Conservation (phyloP, 2,888 invertebrate genomes). For the Schizotus pectinicornis region DNA sequence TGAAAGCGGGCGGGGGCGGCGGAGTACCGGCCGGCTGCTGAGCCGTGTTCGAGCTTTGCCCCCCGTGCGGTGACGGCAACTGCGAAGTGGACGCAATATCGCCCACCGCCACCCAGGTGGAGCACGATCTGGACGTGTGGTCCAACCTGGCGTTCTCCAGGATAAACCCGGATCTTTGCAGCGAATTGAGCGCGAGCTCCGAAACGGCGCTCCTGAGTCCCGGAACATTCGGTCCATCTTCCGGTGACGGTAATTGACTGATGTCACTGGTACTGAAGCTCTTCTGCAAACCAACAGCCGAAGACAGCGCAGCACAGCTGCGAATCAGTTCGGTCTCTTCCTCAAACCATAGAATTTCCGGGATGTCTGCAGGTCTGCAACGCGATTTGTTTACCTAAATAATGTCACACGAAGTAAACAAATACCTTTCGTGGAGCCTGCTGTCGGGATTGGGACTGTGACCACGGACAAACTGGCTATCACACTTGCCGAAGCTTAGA, state of each 20-base stretch:
- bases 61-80: slow-evolving; percentile 82
- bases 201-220: slow-evolving; percentile 61
- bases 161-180: slow-evolving; percentile 63
- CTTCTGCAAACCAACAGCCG: slow-evolving; percentile 80
- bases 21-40: slow-evolving; percentile 44
- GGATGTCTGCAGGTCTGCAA: slow-evolving; percentile 65
- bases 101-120: slow-evolving; percentile 88
- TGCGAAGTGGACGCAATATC: slow-evolving; percentile 78
- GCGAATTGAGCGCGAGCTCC: slow-evolving; percentile 65
- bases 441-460: slow-evolving; percentile 77
- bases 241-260: slow-evolving; percentile 64
- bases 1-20: slow-evolving; percentile 64
- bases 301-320: slow-evolving; percentile 80
- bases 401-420: slow-evolving; percentile 10
- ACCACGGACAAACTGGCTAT: slow-evolving; percentile 62
- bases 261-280: slow-evolving; percentile 86
- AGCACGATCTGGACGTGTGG: slow-evolving; percentile 71
- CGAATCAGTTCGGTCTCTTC: slow-evolving; percentile 80
- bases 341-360: slow-evolving; percentile 72
- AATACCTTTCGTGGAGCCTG: slow-evolving; percentile 46
- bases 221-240: slow-evolving; percentile 54
- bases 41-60: slow-evolving; percentile 50
- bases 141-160: slow-evolving; percentile 67
- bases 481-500: slow-evolving; percentile 62
- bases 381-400: neutral